phyloP scores from a whole-genome alignment of 2,113 vertebrate species.

The Trichomycterus rosablanca region DNA sequence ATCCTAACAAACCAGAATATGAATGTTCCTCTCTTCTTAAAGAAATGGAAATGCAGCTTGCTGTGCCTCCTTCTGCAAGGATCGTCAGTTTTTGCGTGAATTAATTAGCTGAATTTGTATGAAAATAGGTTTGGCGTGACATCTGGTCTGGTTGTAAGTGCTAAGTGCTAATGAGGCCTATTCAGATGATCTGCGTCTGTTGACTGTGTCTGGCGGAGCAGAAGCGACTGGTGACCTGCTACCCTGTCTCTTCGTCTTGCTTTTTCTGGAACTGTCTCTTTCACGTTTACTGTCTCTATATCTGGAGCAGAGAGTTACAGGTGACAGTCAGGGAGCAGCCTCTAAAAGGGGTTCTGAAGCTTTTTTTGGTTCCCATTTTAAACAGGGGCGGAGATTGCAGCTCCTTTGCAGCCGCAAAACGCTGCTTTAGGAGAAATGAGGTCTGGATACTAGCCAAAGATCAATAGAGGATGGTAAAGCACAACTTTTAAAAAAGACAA shows the following conservation, averaged over 20 bases:
- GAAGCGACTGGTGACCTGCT: constrained; percentile 32
- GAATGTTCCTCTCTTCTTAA: constrained; percentile 45
- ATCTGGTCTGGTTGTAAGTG: constrained; percentile 55
- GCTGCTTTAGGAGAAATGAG: constrained; percentile 6
- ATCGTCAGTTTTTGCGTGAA: constrained; percentile 42
- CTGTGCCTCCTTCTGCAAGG: constrained; percentile 30
- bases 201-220: constrained; percentile 44
- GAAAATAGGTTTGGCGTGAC: constrained; percentile 57
- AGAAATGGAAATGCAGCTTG: constrained; percentile 46
- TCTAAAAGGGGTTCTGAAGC: constrained; percentile 16
- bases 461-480: constrained; percentile 5
- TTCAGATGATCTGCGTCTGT: constrained; percentile 54
- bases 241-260: constrained; percentile 24
- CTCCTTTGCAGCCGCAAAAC: constrained; percentile 1
- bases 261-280: constrained; percentile 20
- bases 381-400: constrained; percentile 3
- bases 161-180: constrained; percentile 55
- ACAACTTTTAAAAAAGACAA: not conserved
- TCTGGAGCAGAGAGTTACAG: constrained; percentile 10
- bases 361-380: constrained; percentile 12
- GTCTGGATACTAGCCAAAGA: constrained; percentile 9
- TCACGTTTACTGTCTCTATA: not conserved
- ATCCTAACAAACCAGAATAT: constrained; percentile 57
- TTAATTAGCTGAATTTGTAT: constrained; percentile 59
- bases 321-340: constrained; percentile 5